A percentile compares a stretch with the other conserved stretches of the same genome.
phyloP scores from a whole-genome alignment of 1,140 invertebrate species.

The Cotesia chilonis region DNA sequence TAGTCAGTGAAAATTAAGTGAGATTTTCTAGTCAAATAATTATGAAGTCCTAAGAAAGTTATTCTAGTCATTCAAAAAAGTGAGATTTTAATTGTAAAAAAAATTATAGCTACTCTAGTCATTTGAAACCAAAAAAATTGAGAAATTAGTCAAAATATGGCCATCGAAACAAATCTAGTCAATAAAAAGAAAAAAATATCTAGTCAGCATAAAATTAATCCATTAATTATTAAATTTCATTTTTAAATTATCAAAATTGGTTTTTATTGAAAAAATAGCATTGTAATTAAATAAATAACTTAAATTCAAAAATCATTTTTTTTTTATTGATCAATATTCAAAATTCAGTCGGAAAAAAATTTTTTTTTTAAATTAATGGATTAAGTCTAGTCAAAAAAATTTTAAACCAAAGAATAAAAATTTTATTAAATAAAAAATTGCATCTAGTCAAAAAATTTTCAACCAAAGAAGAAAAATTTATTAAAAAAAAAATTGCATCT shows the following conservation, averaged over 20 bases:
- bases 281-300: too few relatives aligned
- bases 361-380: not conserved
- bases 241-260: too few relatives aligned
- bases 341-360: too few relatives aligned
- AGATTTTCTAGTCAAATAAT: not conserved
- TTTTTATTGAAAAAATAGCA: too few relatives aligned
- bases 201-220: constrained; percentile 20
- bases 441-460: not conserved
- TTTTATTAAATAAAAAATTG: not conserved
- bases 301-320: too few relatives aligned
- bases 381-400: not conserved
- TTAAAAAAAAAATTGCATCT: not conserved
- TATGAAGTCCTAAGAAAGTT: not conserved
- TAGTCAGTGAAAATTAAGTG: constrained; percentile 8
- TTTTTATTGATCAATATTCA: too few relatives aligned
- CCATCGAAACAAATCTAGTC: constrained; percentile 21
- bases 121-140: not conserved
- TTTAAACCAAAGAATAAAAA: not conserved
- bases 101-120: too few relatives aligned
- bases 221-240: too few relatives aligned
- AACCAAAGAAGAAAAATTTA: not conserved
- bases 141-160: constrained; percentile 17
- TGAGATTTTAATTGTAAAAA: not conserved
- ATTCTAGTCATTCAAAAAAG: constrained; percentile 27
- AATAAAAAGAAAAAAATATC: constrained; percentile 20